Base-by-base conservation (phyloP, 2,797 vertebrate genomes). In the Sebastes steindachneri region DNA sequence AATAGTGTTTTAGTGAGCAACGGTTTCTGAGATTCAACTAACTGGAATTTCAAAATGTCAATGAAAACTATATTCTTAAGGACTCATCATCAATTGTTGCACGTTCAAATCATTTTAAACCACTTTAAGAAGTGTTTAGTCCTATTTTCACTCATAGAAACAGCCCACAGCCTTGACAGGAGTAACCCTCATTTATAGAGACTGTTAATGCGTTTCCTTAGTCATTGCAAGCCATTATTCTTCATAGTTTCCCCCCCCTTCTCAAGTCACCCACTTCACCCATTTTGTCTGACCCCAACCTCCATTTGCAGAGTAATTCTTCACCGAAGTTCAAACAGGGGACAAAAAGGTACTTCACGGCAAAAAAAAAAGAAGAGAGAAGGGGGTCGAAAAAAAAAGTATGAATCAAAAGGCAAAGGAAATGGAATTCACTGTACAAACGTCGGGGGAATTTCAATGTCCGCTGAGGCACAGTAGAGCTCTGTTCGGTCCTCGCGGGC, bases 351-450 rank as follows among this genome's bases (percentile, higher is more conserved):
- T 94, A 91, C 92, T 90, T 92, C 86, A 89, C 77, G 81, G 82
- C 55, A 26, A 76, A 53, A 69, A 77, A 79, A 59, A 77, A 53
- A 48, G 8, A 48, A 48, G 17, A 64, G 26, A 37, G 11, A 29
- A 10, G 4, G n/a, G 9, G 4, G 45, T 9, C 0, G 9, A 9
- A 33, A 17, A 54, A 86, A 86, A 81, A 82, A 80, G 83, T 84
- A 88, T 87, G 89, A 92, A 86, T 94, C 89, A 93, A 93, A 93
- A 93, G 89, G 85, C 80, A 37, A 88, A 88, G 93, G 89, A 95
- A 94, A 93, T 93, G 89, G 91, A 94, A 93, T 93, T 93, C 86
- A 92, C 92, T 92, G 92, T 90, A 93, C 92, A 92, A 92, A 93
- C 84, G 89, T 84, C 26, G 1, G 75, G 91, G 90, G 93, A 92